Conservation (phyloP, 2,797 vertebrate species). For the Steatocranus sp. region DNA sequence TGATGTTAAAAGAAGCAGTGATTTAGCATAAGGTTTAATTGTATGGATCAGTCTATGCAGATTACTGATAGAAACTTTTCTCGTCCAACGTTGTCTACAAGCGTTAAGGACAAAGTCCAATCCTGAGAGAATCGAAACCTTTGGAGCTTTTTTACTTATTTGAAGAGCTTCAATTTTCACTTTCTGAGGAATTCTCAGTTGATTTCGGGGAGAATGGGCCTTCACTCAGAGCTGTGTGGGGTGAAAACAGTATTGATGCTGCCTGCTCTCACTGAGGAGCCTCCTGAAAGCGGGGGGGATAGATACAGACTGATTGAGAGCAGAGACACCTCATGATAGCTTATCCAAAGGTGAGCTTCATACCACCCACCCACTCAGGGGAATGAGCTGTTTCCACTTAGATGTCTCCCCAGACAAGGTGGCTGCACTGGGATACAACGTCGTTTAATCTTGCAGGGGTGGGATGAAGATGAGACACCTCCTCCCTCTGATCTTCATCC, state of each 20-base stretch:
- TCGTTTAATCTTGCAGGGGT: conserved; percentile 47
- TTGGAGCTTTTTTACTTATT: neutral
- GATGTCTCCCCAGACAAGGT: conserved; percentile 25
- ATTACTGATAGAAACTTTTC: neutral
- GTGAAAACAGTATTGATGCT: conserved; percentile 36
- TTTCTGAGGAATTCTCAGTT: conserved; percentile 29
- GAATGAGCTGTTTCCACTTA: conserved; percentile 45
- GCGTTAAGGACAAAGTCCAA: neutral
- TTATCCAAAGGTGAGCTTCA: conserved; percentile 60
- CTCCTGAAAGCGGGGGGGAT: conserved; percentile 3
- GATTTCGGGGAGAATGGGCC: conserved; percentile 12
- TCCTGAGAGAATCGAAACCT: neutral
- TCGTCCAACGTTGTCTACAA: neutral
- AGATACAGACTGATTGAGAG: conserved; percentile 55
- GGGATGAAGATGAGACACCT: conserved; percentile 21
- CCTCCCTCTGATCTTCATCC: neutral
- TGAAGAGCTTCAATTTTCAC: conserved; percentile 23
- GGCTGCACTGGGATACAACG: conserved; percentile 21
- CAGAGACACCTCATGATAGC: conserved; percentile 54
- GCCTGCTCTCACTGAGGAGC: conserved; percentile 7
- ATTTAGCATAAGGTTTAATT: neutral
- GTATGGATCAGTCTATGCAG: neutral
- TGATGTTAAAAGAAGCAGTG: neutral
- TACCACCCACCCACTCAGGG: conserved; percentile 24
- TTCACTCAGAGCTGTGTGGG: neutral